Base-by-base conservation (phyloP, 2,797 vertebrate species). In the Carduelis carduelis region DNA sequence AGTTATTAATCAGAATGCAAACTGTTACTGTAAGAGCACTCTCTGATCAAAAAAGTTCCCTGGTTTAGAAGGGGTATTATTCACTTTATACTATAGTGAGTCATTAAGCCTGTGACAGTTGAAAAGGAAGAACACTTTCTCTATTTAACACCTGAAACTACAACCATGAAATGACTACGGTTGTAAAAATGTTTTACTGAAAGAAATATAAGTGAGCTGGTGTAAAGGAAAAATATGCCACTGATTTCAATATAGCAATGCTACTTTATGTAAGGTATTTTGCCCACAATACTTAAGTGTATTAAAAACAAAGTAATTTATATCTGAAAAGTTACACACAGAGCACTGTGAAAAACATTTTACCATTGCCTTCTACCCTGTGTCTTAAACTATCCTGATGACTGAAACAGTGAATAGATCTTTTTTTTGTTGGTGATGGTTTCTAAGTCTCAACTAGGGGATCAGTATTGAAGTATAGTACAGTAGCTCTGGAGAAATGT, bases 1-100 rank as follows among this genome's bases (percentile, higher is more conserved):
- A 34, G 32, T 24, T 96, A 93, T 89, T 96, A 78, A 97, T 94
- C 74, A 96, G 96, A 97, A 97, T 90, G 95, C 63, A 96, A 96
- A 96, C 56, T 94, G 84, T 80, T 94, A 87, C 60, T 28, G 41
- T 86, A 89, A 93, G 60, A 94, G 77, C 68, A 91, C 8, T 22
- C 85, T 91, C 86, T 83, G 86, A 97, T 91, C 64, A 77, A 95
- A 90, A 79, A 95, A 37, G 90, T 56, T 71, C 55, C 20, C 5
- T 93, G 59, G 53, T 88, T 95, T 95, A 95, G 70, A 91, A 87
- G 69, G 69, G 61, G 53, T 91, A 70, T 91, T 82, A 82, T 88
- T 87, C 68, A 55, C 92, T 97, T 93, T 86, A 97, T 66, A 82
- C 85, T 94, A 81, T 5, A 95, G 82, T 70, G 74, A 97, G 68